Percentiles rank a stretch among this genome's conserved stretches.
phyloP scores from a whole-genome alignment of 1,140 invertebrate species.

The Pentalonia nigronervosa region DNA sequence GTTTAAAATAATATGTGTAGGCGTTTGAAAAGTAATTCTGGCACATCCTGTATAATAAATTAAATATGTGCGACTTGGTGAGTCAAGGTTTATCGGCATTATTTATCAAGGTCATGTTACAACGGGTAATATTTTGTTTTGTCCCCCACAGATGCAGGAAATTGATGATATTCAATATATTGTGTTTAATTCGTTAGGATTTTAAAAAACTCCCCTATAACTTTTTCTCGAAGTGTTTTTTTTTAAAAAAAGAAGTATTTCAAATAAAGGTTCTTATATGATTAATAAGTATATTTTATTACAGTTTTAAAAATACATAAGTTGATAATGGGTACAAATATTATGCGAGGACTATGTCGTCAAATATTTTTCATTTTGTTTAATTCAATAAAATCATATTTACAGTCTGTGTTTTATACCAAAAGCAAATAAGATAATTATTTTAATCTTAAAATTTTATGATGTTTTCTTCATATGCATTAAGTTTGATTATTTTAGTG shows the following conservation, averaged over 20 bases:
- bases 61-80: neutral
- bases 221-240: neutral
- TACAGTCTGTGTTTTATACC: neutral
- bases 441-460: too few species aligned
- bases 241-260: neutral
- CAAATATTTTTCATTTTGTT: neutral
- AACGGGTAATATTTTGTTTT: neutral
- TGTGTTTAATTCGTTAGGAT: neutral
- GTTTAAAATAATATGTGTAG: neutral
- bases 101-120: constrained; percentile 34
- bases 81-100: constrained; percentile 11
- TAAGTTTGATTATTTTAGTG: too few species aligned
- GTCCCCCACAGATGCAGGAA: neutral
- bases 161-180: constrained; percentile 12
- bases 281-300: neutral
- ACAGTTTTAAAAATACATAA: neutral
- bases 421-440: neutral
- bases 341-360: neutral
- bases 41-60: neutral
- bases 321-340: neutral
- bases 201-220: neutral
- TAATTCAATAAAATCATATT: neutral
- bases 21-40: neutral
- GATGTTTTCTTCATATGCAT: too few species aligned
- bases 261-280: neutral